These are phyloP conservation scores for Adela reaumurella DNA, from an alignment of 2,888 invertebrate genomes.

Conservation along the genomic window DNA sequence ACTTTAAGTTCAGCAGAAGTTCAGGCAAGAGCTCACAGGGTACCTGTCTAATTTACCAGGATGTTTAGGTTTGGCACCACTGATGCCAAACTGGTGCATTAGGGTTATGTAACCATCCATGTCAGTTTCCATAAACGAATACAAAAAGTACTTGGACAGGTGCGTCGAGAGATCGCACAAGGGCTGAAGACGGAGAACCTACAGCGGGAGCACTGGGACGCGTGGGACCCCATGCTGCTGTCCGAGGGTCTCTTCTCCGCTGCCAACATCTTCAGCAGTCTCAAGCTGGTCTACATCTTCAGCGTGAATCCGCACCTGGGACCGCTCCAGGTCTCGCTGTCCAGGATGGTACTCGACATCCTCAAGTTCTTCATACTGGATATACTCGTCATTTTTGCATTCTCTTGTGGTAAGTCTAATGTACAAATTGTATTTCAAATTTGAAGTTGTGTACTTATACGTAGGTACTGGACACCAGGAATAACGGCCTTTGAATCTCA, in stretches of 20 bases:
- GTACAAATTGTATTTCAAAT: no score
- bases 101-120: no score
- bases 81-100: no score
- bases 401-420: conserved; percentile 87
- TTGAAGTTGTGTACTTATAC: no score
- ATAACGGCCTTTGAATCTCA: no score
- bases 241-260: conserved; percentile 96
- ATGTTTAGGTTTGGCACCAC: no score
- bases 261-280: conserved; percentile 91
- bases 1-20: no score
- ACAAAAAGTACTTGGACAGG: no score
- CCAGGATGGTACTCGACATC: conserved; percentile 92
- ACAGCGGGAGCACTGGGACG: conserved; percentile 91
- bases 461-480: no score
- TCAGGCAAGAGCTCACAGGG: no score
- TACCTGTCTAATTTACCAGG: no score
- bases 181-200: conserved; percentile 59
- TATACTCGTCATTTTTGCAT: conserved; percentile 88
- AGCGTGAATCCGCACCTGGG: conserved; percentile 97
- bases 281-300: conserved; percentile 96
- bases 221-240: conserved; percentile 96
- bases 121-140: no score
- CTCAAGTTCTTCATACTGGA: conserved; percentile 95
- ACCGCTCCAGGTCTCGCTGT: conserved; percentile 92
- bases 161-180: conserved; percentile 67